phyloP scores from a whole-genome alignment of 2,888 invertebrate species.

The Heteromurus nitidus region DNA sequence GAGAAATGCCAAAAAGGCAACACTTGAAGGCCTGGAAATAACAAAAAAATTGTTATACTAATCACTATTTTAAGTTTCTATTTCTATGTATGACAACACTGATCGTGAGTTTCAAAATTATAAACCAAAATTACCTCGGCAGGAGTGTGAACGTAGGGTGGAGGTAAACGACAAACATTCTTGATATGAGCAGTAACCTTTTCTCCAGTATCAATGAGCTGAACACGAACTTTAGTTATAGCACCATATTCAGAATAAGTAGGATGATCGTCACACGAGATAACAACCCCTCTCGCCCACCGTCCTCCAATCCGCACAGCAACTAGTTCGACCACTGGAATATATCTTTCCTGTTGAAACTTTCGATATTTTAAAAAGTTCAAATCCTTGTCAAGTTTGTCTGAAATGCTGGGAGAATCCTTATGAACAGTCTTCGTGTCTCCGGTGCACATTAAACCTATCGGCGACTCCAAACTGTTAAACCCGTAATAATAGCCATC shows the following conservation, averaged over 20 bases:
- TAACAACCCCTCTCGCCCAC: conserved; percentile 42
- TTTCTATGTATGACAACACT: too few relatives aligned
- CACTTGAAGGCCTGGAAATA: conserved; percentile 38
- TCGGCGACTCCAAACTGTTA: not conserved
- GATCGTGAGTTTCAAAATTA: not conserved
- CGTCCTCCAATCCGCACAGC: not conserved
- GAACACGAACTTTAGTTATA: not conserved
- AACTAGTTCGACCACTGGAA: conserved; percentile 23
- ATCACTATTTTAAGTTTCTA: not conserved
- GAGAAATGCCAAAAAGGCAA: conserved; percentile 29
- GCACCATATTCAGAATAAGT: not conserved
- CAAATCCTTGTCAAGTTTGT: not conserved
- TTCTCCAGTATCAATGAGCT: conserved; percentile 53
- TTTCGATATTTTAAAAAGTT: not conserved
- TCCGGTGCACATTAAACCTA: not conserved
- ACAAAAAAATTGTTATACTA: not conserved
- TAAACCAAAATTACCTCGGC: conserved; percentile 19
- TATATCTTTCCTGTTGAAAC: not conserved
- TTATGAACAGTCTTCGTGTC: too few relatives aligned
- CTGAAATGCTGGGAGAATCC: not conserved
- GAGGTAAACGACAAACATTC: conserved; percentile 31
- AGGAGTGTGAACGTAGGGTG: not conserved
- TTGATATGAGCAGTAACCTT: not conserved
- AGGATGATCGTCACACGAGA: too few relatives aligned
- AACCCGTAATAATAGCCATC: conserved; percentile 26